Evolutionary conservation across 2,888 invertebrate genomes (phyloP), one percentile per base, ranked within the genome.

Genomic region (Sarcophaga caerulescens): DNA sequence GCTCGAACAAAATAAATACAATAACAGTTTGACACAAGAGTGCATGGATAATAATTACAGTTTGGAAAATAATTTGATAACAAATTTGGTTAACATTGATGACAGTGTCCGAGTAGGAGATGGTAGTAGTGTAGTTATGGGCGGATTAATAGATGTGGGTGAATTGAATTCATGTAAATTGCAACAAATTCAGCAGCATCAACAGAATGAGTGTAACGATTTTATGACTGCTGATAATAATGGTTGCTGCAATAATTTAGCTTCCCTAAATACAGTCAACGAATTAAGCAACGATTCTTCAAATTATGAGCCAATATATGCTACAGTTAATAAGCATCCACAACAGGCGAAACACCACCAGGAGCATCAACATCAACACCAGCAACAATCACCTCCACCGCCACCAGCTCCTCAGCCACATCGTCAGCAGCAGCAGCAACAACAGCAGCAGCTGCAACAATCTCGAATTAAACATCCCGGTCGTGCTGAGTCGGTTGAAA

Each of bases 351-450:
- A 73, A 6, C 80, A 84, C 6, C 70, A 80, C 11, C 74, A 68
- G 12, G 60, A 70, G 10, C 65, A 89, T 88, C 85, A 88, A 60
- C 85, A 87, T 79, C 76, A 89, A 88, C 85, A 88, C 52, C 85
- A 87, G 81, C 87, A 35, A 87, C 89, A 90, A 87, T 95, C 89
- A 81, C 95, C 95, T 21, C 95, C 96, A 66, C 96, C 96, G 57
- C 96, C 96, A 6, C 95, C 96, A 88, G 95, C 96, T 8, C 87
- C 88, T 47, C 88, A 88, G 73, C 88, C 88, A 63, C 74, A 88
- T 71, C 88, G 88, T 68, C 88, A 88, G 8, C 88, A 88, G 60
- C 19, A 94, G 95, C 63, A 88, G 8, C 88, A 88, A 57, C 19
- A 94, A 95, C 63, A 77, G 21, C 87, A 81, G n/a, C 84, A 78